Conservation (phyloP, 2,888 invertebrate genomes). For the Andrena dorsata region DNA sequence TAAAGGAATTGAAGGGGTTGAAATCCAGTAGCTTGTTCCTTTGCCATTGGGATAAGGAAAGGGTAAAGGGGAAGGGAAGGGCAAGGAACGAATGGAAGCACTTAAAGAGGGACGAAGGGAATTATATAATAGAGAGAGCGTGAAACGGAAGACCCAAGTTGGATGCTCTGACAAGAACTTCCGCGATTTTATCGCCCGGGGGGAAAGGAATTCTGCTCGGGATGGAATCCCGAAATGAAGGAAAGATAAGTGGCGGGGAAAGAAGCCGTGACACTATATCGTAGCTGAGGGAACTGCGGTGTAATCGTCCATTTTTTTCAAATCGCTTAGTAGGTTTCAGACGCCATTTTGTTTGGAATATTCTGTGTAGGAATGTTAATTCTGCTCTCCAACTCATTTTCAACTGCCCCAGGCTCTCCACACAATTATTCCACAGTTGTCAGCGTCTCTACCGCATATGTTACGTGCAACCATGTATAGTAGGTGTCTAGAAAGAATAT, state of each 20-base stretch:
- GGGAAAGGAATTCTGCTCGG: conserved; percentile 18
- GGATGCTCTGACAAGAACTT: conserved; percentile 8
- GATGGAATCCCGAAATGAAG: conserved; percentile 5
- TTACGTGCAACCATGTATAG: too few species aligned
- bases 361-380: too few species aligned
- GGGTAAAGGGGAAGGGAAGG: background rate
- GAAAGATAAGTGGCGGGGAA: conserved; percentile 5
- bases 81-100: conserved; percentile 27
- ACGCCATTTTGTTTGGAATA: too few species aligned
- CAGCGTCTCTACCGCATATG: too few species aligned
- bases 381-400: too few species aligned
- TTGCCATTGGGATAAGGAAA: background rate
- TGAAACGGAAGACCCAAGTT: conserved; percentile 36
- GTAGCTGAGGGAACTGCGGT: too few species aligned
- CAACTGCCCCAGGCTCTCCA: too few species aligned
- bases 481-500: too few species aligned
- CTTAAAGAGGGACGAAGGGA: conserved; percentile 34
- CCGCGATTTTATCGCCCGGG: conserved; percentile 30
- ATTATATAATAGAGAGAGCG: conserved; percentile 44
- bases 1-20: conserved; percentile 19
- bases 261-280: background rate
- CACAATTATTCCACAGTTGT: too few species aligned
- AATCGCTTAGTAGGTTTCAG: too few species aligned
- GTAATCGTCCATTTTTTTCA: too few species aligned
- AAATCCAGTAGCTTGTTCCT: background rate